These are phyloP conservation scores for Synanthedon myopaeformis DNA, from an alignment of 2,888 invertebrate species.

Conservation along the genomic window DNA sequence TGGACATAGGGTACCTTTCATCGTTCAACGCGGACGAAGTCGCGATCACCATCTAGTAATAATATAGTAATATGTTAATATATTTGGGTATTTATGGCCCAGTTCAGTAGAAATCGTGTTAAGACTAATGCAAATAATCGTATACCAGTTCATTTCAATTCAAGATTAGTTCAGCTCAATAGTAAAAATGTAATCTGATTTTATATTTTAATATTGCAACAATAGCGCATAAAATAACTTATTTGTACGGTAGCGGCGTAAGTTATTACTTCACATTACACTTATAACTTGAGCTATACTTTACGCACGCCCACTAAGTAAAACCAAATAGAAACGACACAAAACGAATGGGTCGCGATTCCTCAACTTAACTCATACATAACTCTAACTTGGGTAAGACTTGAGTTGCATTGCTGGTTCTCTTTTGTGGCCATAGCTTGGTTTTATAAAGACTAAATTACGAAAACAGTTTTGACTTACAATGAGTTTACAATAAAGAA, in stretches of 20 bases:
- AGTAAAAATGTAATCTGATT: neutral
- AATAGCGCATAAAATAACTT: neutral
- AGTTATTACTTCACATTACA: slow-evolving; percentile 1
- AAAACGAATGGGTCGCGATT: slow-evolving; percentile 25
- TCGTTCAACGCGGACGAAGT: too few species aligned
- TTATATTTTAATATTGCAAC: neutral
- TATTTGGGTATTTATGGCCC: too few species aligned
- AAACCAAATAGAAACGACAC: slow-evolving; percentile 17
- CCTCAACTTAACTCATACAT: slow-evolving; percentile 17
- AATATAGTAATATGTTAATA: too few species aligned
- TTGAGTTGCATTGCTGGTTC: neutral
- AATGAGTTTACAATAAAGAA: too few species aligned
- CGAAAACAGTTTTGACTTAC: too few species aligned
- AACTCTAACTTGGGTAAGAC: neutral
- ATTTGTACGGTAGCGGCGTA: neutral
- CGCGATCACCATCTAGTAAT: too few species aligned
- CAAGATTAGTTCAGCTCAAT: neutral
- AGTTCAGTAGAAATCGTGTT: too few species aligned
- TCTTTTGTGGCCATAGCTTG: too few species aligned
- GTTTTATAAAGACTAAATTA: too few species aligned
- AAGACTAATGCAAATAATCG: too few species aligned
- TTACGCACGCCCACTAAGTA: slow-evolving; percentile 26
- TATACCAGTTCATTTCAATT: too few species aligned
- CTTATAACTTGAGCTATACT: slow-evolving; percentile 13
- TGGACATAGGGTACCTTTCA: too few species aligned